Evolutionary conservation across 2,797 vertebrate genomes (phyloP).

Genomic region (Euthynnus affinis): DNA sequence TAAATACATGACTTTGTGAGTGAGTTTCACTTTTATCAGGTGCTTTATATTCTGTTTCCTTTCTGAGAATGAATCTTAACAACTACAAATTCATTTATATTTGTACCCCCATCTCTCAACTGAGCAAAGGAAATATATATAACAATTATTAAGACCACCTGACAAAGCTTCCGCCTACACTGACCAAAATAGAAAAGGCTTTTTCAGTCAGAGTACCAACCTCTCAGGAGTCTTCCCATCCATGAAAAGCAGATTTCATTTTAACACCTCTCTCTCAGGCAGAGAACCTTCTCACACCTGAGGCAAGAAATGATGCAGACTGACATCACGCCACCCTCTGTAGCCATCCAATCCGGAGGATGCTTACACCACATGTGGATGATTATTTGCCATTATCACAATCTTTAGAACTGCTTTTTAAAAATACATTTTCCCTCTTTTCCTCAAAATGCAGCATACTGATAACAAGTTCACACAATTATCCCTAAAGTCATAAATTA

Average conservation of each 20-base stretch:
- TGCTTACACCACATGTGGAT: too few species aligned
- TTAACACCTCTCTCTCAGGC: not conserved
- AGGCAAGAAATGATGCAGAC: not conserved
- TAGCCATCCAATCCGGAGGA: too few species aligned
- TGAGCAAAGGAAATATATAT: not conserved
- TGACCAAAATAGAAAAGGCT: not conserved
- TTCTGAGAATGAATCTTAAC: too few species aligned
- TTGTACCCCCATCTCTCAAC: too few species aligned
- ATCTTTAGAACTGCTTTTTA: too few species aligned
- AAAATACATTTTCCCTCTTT: too few species aligned
- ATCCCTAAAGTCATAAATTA: too few species aligned
- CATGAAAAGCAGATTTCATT: not conserved
- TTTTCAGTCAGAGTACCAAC: not conserved
- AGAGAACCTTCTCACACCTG: not conserved
- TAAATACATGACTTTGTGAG: not conserved
- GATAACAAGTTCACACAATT: too few species aligned
- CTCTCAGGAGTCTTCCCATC: not conserved
- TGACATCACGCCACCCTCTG: not conserved
- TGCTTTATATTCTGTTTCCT: not conserved
- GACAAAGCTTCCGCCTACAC: constrained; percentile 1
- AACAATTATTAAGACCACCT: not conserved
- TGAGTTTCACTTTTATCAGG: not conserved
- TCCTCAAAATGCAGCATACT: too few species aligned
- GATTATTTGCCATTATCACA: too few species aligned
- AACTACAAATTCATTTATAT: too few species aligned